Percentiles rank a stretch among this genome's conserved stretches.
Conservation (phyloP, 2,113 vertebrate genomes). For the Bubo blakistoni region DNA sequence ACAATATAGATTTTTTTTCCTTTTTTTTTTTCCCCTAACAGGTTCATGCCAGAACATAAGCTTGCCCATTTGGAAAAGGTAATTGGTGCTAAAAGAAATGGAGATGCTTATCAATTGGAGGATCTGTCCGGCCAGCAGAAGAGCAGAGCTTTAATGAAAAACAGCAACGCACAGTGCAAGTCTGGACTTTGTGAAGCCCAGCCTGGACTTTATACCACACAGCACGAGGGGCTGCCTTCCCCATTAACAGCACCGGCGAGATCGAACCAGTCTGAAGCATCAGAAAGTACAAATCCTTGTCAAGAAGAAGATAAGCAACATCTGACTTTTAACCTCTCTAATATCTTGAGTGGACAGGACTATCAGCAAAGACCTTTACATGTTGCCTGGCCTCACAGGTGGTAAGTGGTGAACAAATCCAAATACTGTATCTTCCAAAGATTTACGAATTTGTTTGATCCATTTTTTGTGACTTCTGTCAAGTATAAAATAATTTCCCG, state of each 20-base stretch:
- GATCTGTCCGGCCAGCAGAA: slow-evolving; percentile 21
- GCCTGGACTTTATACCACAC: slow-evolving; percentile 8
- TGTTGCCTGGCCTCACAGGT: slow-evolving; percentile 86
- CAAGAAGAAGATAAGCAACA: slow-evolving; percentile 43
- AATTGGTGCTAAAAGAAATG: slow-evolving; percentile 35
- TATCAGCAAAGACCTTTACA: slow-evolving; percentile 75
- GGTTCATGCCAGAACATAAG: slow-evolving; percentile 84
- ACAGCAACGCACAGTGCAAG: not conserved
- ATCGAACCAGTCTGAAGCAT: not conserved
- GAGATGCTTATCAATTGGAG: not conserved
- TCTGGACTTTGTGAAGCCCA: slow-evolving; percentile 28
- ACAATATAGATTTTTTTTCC: not conserved
- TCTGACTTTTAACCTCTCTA: slow-evolving; percentile 38
- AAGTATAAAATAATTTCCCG: not conserved
- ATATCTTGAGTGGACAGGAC: slow-evolving; percentile 14
- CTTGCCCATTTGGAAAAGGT: slow-evolving; percentile 43
- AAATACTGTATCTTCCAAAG: not conserved
- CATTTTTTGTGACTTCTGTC: not conserved
- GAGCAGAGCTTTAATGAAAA: slow-evolving; percentile 26
- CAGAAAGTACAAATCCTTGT: slow-evolving; percentile 51
- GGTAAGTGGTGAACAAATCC: slow-evolving; percentile 76
- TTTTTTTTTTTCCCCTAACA: slow-evolving; percentile 44
- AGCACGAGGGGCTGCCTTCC: slow-evolving; percentile 27
- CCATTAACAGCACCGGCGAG: not conserved
- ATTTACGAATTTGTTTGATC: not conserved